Conservation (phyloP, 2,797 vertebrate genomes). For the Catostomus latipinnis region DNA sequence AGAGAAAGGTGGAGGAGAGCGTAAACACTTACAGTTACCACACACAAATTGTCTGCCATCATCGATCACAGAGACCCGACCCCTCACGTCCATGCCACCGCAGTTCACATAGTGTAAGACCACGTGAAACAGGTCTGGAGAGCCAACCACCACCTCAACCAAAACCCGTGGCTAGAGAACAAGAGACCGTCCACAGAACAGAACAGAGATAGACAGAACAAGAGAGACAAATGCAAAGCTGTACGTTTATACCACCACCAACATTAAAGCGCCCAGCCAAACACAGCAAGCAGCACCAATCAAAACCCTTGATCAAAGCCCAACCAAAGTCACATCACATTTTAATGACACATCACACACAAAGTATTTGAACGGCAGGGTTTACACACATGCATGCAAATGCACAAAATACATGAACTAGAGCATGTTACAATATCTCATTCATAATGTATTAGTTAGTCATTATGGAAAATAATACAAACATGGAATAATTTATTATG, state of each 20-base stretch:
- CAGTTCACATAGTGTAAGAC: conserved; percentile 89
- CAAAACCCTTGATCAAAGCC: neutral
- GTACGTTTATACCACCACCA: conserved; percentile 67
- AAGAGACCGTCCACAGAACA: conserved; percentile 7
- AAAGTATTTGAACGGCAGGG: neutral
- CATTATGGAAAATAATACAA: too few species aligned
- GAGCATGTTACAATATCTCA: too few species aligned
- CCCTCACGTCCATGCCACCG: conserved; percentile 77
- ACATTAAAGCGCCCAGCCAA: conserved; percentile 30
- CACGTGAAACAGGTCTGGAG: conserved; percentile 92
- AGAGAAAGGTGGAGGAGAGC: neutral
- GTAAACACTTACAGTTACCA: conserved; percentile 87
- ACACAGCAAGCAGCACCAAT: conserved; percentile 25
- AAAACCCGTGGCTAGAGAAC: conserved; percentile 84
- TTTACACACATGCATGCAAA: conserved; percentile 6
- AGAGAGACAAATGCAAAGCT: conserved; percentile 57
- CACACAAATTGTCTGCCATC: conserved; percentile 82
- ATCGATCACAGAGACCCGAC: conserved; percentile 85
- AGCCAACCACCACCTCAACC: conserved; percentile 86
- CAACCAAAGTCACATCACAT: neutral
- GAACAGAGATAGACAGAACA: conserved; percentile 12
- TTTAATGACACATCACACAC: neutral
- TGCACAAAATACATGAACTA: too few species aligned
- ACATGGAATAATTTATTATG: too few species aligned
- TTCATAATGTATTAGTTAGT: too few species aligned